These are phyloP conservation scores for Condylura cristata DNA, from an alignment of 2,113 vertebrate species.

Conservation along the genomic window DNA sequence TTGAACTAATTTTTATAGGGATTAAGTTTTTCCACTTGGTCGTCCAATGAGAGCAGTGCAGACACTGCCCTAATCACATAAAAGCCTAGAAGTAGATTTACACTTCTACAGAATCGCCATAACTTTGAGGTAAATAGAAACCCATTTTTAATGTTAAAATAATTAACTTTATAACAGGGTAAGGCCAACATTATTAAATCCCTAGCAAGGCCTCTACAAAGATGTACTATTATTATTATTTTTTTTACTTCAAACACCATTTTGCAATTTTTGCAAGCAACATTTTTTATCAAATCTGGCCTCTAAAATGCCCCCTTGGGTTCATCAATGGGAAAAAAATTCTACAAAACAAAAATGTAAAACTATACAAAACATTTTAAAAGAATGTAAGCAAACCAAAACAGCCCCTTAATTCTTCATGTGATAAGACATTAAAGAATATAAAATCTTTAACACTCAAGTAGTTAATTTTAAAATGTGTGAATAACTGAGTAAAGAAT, in stretches of 20 bases:
- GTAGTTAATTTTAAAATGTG: neutral
- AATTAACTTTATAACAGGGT: conserved; percentile 16
- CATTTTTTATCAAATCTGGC: conserved; percentile 18
- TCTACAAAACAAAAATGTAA: conserved; percentile 56
- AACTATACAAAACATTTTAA: conserved; percentile 49
- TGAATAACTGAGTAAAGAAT: neutral
- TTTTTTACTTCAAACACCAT: conserved; percentile 39
- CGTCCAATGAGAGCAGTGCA: conserved; percentile 46
- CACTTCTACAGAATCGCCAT: conserved; percentile 40
- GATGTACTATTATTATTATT: neutral
- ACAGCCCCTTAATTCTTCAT: conserved; percentile 35
- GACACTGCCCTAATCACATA: conserved; percentile 54
- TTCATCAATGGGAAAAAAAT: neutral
- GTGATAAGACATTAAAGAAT: conserved; percentile 18
- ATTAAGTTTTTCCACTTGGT: conserved; percentile 70
- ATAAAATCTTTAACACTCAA: conserved; percentile 34
- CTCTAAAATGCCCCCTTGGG: conserved; percentile 11
- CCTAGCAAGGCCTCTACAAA: conserved; percentile 40
- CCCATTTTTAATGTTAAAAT: conserved; percentile 42
- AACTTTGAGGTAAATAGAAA: neutral
- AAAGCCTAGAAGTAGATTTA: conserved; percentile 64
- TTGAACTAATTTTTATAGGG: conserved; percentile 68
- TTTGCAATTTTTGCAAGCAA: conserved; percentile 53
- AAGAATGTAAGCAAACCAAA: conserved; percentile 27
- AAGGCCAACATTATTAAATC: conserved; percentile 48